Evolutionary conservation across 2,888 invertebrate genomes (phyloP).

Genomic region (Hirudinaria manillensis): DNA sequence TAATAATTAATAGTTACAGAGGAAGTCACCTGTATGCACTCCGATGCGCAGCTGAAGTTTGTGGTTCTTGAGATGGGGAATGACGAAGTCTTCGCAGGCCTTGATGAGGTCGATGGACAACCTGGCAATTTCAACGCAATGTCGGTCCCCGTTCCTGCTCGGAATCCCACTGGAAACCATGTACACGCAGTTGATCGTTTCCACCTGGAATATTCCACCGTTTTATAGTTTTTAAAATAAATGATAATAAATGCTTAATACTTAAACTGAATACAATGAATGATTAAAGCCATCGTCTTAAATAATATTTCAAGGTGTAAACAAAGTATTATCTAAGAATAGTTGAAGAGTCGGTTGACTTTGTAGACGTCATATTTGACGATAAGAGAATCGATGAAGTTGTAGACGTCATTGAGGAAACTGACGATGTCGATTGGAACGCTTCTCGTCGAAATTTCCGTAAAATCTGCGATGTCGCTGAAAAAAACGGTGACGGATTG

Average conservation of each 20-base stretch:
- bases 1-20: too few species aligned
- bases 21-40: slow-evolving; percentile 35
- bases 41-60: slow-evolving; percentile 36
- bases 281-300: not conserved
- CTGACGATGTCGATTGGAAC: slow-evolving; percentile 33
- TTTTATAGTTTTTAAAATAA: not conserved
- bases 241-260: not conserved
- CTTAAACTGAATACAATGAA: not conserved
- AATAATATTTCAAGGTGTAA: too few species aligned
- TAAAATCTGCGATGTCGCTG: slow-evolving; percentile 37
- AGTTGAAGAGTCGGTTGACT: slow-evolving; percentile 10
- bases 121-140: slow-evolving; percentile 33
- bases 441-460: slow-evolving; percentile 32
- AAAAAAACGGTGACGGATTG: slow-evolving; percentile 36
- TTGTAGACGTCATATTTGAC: slow-evolving; percentile 35
- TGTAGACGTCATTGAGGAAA: slow-evolving; percentile 37
- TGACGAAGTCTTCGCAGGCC: slow-evolving; percentile 31
- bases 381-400: slow-evolving; percentile 36
- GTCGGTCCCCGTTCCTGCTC: slow-evolving; percentile 34
- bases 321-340: not conserved
- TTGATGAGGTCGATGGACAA: slow-evolving; percentile 35
- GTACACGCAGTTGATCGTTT: slow-evolving; percentile 36
- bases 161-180: slow-evolving; percentile 38
- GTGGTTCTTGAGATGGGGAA: slow-evolving; percentile 28
- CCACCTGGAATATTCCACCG: slow-evolving; percentile 28